A percentile compares a stretch with the other conserved stretches of the same genome.
phyloP scores from a whole-genome alignment of 2,797 vertebrate species.

The Rhabdomys pumilio region DNA sequence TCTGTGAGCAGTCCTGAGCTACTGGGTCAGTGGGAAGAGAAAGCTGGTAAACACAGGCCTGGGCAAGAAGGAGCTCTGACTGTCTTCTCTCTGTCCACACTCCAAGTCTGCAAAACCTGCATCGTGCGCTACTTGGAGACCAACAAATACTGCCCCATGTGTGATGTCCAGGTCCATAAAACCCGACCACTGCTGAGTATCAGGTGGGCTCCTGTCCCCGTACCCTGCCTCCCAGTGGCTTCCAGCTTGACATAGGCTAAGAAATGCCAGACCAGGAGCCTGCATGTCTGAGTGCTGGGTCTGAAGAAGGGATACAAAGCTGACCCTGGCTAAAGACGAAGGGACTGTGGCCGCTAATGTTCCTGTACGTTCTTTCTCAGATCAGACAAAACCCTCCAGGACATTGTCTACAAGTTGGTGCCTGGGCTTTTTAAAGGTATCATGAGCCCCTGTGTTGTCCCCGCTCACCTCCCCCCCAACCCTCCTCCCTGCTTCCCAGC shows the following conservation, averaged over 20 bases:
- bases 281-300: not conserved
- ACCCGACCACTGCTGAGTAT: conserved; percentile 96
- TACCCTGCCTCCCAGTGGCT: not conserved
- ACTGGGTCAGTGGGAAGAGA: not conserved
- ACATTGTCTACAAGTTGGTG: conserved; percentile 93
- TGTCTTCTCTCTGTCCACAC: not conserved
- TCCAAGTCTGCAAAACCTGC: conserved; percentile 96
- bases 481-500: not conserved
- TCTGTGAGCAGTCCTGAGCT: not conserved
- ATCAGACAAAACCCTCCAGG: conserved; percentile 92
- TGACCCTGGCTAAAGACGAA: not conserved
- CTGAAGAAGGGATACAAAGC: not conserved
- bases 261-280: not conserved
- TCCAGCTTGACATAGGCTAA: not conserved
- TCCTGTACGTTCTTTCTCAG: conserved; percentile 79
- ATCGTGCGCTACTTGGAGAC: conserved; percentile 97
- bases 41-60: not conserved
- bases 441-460: not conserved
- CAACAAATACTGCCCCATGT: conserved; percentile 97
- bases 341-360: not conserved
- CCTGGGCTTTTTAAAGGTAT: conserved; percentile 93
- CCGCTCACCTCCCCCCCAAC: not conserved
- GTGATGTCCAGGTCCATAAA: conserved; percentile 96
- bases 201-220: conserved; percentile 88
- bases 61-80: not conserved